phyloP scores from a whole-genome alignment of 2,797 vertebrate species.

The Sebastes miniatus region DNA sequence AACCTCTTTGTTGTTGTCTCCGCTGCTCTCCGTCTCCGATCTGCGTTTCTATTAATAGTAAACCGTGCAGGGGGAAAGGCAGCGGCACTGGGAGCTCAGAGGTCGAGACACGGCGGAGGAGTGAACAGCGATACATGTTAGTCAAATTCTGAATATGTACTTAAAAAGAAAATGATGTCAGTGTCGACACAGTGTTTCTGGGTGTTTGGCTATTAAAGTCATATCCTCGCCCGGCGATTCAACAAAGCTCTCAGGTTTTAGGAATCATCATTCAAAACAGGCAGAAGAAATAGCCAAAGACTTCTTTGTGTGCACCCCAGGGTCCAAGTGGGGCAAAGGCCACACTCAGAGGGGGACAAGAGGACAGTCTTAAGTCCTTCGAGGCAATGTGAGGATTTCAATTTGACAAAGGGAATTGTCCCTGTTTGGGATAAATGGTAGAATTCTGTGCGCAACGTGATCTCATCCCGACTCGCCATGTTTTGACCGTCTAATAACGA shows the following conservation, averaged over 20 bases:
- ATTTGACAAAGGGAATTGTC: too few species aligned
- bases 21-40: conserved; percentile 20
- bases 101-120: neutral
- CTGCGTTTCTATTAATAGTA: conserved; percentile 39
- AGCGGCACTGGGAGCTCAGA: neutral
- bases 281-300: neutral
- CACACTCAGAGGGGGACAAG: neutral
- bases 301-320: neutral
- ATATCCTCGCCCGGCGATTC: neutral
- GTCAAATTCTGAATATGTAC: neutral
- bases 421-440: too few species aligned
- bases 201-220: neutral
- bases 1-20: conserved; percentile 65
- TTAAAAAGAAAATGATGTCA: conserved; percentile 1
- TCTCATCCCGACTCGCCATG: too few species aligned
- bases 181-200: neutral
- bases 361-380: neutral
- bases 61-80: conserved; percentile 11
- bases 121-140: neutral
- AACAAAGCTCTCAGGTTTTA: neutral
- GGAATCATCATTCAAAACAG: neutral
- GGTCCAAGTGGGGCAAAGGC: neutral
- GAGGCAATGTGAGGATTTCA: too few species aligned
- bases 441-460: too few species aligned
- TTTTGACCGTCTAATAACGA: too few species aligned